These are phyloP conservation scores for Myopa tessellatipennis DNA, from an alignment of 2,888 invertebrate genomes.

Conservation along the genomic window DNA sequence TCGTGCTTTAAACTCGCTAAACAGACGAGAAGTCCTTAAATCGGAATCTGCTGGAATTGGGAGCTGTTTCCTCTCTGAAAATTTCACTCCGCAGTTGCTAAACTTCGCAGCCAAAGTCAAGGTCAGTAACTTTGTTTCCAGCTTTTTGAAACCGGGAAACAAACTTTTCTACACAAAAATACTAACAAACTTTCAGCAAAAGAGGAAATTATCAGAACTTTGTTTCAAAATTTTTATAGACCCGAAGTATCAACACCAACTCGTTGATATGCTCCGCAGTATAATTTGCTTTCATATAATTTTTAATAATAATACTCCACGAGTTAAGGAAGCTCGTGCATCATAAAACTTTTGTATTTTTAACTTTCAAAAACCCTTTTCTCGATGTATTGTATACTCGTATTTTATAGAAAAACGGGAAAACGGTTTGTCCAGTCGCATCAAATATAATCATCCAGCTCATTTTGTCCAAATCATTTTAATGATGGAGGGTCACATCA, in stretches of 20 bases:
- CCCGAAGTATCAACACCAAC: not conserved
- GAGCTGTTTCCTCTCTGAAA: not conserved
- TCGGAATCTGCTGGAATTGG: no score
- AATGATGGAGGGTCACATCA: no score
- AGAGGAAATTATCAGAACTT: constrained; percentile 27
- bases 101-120: constrained; percentile 35
- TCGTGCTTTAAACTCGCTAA: no score
- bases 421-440: no score
- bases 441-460: no score
- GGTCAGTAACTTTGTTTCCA: constrained; percentile 33
- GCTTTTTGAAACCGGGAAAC: constrained; percentile 12
- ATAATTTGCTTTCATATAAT: constrained; percentile 25
- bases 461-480: no score
- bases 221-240: constrained; percentile 19
- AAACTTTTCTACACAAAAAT: constrained; percentile 25
- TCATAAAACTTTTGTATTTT: not conserved
- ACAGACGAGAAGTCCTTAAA: no score
- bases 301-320: not conserved
- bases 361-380: no score
- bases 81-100: not conserved
- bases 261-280: constrained; percentile 26
- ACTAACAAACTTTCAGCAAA: constrained; percentile 18
- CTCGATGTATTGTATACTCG: no score
- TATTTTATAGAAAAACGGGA: no score
- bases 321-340: no score